Evolutionary conservation across 2,797 vertebrate genomes (phyloP), one percentile per base, ranked within the genome.

Genomic region (Enteromius trimaculatus): DNA sequence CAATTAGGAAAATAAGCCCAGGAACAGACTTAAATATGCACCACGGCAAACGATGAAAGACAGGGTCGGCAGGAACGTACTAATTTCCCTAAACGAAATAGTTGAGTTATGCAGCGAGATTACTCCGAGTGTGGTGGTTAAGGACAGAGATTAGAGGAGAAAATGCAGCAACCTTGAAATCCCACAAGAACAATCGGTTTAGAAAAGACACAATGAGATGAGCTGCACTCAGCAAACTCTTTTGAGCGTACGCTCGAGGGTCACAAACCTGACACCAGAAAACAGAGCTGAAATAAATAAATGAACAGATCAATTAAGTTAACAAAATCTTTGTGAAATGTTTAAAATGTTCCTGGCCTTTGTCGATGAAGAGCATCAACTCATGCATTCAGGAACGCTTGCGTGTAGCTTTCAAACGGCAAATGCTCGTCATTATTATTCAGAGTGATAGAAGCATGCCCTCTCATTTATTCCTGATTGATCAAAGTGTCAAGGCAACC

Each of bases 1-100:
- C 94, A 95, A 95, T 95, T 95, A 95, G 94, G 90, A 92, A 95
- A 94, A 94, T 93, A 94, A 94, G 94, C 92, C 86, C 90, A 92
- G 92, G 92, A 94, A 93, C 91, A 89, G 91, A 94, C 93, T 94
- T 92, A 94, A 94, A 95, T 94, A 95, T 93, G 93, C 93, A 90
- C 86, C 89, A 65, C 87, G 74, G 89, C 86, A 91, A 89, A 90
- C 91, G 93, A 95, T 95, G 94, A 95, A 94, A 94, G 94, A 94
- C 89, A 71, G 90, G 94, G 94, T 95, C 94, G 94, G 92, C 92
- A 88, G 92, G 92, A 94, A 94, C 93, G 92, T 91, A 93, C 93
- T 95, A 89, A 94, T 95, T 95, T 94, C 90, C 83, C 92, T 89
- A 94, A 95, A 95, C 91, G 87, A 94, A 95, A 93, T 88, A 60